These are phyloP conservation scores for Anarhynchus alexandrinus DNA, from an alignment of 2,113 vertebrate species.

Conservation along the genomic window DNA sequence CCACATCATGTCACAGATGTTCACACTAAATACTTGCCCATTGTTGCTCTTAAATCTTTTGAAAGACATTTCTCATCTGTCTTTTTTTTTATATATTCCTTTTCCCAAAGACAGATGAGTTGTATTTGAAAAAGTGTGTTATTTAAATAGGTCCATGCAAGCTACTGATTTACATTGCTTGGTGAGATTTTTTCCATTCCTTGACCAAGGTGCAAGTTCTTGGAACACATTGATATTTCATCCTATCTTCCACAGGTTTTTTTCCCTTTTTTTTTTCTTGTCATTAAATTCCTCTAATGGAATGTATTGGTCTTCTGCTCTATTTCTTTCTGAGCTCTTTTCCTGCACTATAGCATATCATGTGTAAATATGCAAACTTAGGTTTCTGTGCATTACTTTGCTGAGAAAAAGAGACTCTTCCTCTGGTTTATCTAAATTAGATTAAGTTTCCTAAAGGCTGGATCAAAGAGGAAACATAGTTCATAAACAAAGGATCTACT, in stretches of 20 bases:
- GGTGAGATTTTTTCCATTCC: neutral
- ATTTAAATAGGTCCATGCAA: neutral
- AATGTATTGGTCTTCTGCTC: neutral
- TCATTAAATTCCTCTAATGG: neutral
- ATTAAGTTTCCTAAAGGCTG: neutral
- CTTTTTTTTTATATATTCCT: accelerated
- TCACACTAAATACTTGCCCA: neutral
- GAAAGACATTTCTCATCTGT: neutral
- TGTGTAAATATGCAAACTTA: neutral
- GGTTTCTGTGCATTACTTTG: neutral
- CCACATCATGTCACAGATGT: neutral
- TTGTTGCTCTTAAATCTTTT: neutral
- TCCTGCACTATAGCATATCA: neutral
- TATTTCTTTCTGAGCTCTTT: neutral
- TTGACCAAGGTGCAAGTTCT: neutral
- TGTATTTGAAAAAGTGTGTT: neutral
- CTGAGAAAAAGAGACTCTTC: neutral
- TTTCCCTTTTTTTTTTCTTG: neutral
- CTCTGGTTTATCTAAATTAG: neutral
- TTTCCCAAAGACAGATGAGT: neutral
- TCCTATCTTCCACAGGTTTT: neutral
- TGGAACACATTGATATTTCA: neutral
- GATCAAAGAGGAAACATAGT: neutral
- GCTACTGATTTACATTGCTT: neutral
- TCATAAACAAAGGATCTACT: neutral